Evolutionary conservation across 2,113 vertebrate genomes (phyloP).

Genomic region (Craseonycteris thonglongyai): DNA sequence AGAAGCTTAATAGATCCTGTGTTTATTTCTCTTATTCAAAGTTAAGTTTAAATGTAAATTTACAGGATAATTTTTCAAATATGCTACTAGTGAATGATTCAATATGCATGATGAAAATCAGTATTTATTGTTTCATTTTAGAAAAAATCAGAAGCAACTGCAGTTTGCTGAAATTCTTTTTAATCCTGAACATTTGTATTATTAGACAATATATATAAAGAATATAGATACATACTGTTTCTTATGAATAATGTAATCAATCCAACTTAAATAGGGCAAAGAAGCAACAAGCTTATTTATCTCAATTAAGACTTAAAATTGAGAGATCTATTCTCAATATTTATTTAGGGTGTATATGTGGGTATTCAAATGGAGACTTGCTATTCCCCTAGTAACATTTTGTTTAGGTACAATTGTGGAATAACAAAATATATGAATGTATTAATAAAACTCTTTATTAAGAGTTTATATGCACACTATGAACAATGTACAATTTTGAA

Average conservation of each 20-base stretch:
- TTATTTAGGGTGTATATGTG: background rate
- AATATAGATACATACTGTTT: background rate
- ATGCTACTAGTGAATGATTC: background rate
- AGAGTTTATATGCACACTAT: background rate
- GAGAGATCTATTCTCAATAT: background rate
- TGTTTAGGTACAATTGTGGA: background rate
- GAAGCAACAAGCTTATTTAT: background rate
- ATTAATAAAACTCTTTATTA: background rate
- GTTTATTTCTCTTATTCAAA: background rate
- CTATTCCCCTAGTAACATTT: background rate
- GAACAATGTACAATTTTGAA: background rate
- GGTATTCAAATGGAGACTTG: background rate
- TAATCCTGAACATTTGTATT: background rate
- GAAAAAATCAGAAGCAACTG: background rate
- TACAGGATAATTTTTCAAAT: background rate
- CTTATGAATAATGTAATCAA: background rate
- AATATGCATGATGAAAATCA: background rate
- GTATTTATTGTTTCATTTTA: background rate
- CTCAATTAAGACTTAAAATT: background rate
- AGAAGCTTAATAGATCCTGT: background rate
- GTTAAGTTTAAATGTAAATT: background rate
- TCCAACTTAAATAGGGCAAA: background rate
- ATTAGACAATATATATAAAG: background rate
- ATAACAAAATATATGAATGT: background rate
- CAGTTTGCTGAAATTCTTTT: background rate